These are phyloP conservation scores for Porites divaricata DNA, from an alignment of 92 coral and sea anemone species.

Conservation along the genomic window DNA sequence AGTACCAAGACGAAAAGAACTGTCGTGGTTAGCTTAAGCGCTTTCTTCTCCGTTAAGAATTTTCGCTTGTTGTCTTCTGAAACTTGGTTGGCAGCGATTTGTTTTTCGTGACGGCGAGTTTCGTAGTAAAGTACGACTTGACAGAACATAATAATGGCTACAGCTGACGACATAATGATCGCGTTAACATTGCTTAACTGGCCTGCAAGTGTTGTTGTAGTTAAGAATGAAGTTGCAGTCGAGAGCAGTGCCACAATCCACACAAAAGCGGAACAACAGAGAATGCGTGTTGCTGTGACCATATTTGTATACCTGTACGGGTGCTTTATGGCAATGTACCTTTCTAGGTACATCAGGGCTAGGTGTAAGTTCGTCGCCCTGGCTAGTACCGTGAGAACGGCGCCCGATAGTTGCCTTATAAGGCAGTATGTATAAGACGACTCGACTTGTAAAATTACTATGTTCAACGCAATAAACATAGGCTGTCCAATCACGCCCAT, in stretches of 20 bases:
- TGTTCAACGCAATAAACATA: not conserved
- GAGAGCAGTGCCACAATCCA: not conserved
- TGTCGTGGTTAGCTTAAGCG: not conserved
- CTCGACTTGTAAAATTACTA: not conserved
- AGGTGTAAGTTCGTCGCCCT: not conserved
- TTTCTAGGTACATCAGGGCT: not conserved
- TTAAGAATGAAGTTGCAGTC: not conserved
- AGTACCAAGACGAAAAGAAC: not conserved
- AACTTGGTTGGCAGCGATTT: not conserved
- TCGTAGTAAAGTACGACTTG: slow-evolving; percentile 8
- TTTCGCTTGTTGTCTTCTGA: not conserved
- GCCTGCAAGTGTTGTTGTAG: not conserved
- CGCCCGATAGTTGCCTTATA: not conserved
- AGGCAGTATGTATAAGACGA: not conserved
- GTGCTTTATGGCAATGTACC: slow-evolving; percentile 8
- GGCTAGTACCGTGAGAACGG: not conserved
- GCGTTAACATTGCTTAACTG: not conserved
- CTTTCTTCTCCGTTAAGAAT: slow-evolving; percentile 14
- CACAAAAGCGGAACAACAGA: not conserved
- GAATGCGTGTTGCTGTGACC: not conserved
- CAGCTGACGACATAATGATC: not conserved
- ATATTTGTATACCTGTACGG: not conserved
- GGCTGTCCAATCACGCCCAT: not conserved
- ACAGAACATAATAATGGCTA: not conserved
- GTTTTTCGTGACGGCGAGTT: slow-evolving; percentile 5